A percentile compares a stretch with the other conserved stretches of the same genome.
phyloP scores from a whole-genome alignment of 2,888 invertebrate species.

The Dermolepida albohirtum region DNA sequence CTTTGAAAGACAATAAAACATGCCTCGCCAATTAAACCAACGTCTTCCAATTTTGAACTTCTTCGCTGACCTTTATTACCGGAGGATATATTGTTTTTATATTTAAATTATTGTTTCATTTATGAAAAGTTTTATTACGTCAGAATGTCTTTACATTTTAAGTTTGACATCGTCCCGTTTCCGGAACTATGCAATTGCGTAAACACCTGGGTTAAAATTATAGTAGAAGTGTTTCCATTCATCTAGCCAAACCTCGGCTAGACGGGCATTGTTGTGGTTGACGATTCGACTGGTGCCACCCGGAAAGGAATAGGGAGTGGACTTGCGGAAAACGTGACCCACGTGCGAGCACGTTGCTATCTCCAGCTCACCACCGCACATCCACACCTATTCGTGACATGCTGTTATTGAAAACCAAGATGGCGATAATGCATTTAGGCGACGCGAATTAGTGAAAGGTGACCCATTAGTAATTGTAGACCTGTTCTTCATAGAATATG shows the following conservation, averaged over 20 bases:
- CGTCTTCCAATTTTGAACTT: no score
- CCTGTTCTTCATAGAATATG: no score
- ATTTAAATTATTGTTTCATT: no score
- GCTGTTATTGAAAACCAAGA: constrained; percentile 32
- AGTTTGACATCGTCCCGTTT: background rate
- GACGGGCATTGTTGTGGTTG: constrained; percentile 98
- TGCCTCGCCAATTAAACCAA: no score
- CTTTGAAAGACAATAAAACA: no score
- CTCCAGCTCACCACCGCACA: constrained; percentile 95
- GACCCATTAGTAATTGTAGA: no score
- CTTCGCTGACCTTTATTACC: no score
- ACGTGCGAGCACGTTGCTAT: constrained; percentile 96
- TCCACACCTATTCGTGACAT: constrained; percentile 92
- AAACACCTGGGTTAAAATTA: constrained; percentile 94
- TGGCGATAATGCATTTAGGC: background rate
- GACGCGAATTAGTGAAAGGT: no score
- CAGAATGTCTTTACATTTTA: constrained; percentile 3
- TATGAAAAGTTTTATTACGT: no score
- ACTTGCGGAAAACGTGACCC: constrained; percentile 97
- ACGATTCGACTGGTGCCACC: constrained; percentile 97
- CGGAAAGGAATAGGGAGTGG: constrained; percentile 98
- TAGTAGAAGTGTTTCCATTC: constrained; percentile 99
- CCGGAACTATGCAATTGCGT: constrained; percentile 3
- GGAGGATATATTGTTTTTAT: no score
- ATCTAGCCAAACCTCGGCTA: constrained; percentile 99